Base-by-base conservation (phyloP, 2,888 invertebrate genomes). In the Parnassius apollo region DNA sequence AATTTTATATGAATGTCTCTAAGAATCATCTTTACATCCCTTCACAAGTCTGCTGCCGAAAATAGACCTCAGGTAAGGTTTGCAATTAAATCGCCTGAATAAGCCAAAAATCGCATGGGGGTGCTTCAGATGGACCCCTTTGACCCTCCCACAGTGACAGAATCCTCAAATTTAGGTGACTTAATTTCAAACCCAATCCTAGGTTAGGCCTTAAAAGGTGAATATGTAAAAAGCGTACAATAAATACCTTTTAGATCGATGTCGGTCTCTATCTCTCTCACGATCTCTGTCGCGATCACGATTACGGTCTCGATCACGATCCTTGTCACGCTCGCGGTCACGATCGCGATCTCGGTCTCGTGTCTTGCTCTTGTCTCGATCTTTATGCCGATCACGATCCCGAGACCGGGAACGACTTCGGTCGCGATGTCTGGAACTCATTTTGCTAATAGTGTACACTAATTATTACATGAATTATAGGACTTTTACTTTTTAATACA, bases 401-500 rank as follows among this genome's bases (percentile, higher is more conserved):
- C 82, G 74, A 13, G 90, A 89, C 63, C 91, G 81, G 22, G 92
- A 92, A 42, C 92, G 83, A 73, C 92, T 92, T 65, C 91, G 82
- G 66, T 93, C 93, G 25, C 93, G 88, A 71, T 93, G 93, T 61
- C 93, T 83, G 13, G 93, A 93, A 72, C 93, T 93, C 93, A 93
- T 93, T 62, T 57, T 67, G 25, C n/a, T 57, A 44, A 48, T 55
- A 42, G 48, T 59, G 13, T 8, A 13, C 13, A 13, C 13, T 49
- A 12, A 13, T 49, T 13, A 49, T 49, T 49, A 7, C n/a, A 48
- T 2, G 48, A 8, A 1, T 13, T 13, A 49, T 1, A 49, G 13
- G 13, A 13, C 9, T 13, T 13, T 13, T 13, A 49, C 49, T 11
- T 12, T 13, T 11, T 3, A 12, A 11, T 12, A 12, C 46, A 12